Evolutionary conservation across 2,888 invertebrate species (phyloP).

Genomic region (Acheta domesticus): DNA sequence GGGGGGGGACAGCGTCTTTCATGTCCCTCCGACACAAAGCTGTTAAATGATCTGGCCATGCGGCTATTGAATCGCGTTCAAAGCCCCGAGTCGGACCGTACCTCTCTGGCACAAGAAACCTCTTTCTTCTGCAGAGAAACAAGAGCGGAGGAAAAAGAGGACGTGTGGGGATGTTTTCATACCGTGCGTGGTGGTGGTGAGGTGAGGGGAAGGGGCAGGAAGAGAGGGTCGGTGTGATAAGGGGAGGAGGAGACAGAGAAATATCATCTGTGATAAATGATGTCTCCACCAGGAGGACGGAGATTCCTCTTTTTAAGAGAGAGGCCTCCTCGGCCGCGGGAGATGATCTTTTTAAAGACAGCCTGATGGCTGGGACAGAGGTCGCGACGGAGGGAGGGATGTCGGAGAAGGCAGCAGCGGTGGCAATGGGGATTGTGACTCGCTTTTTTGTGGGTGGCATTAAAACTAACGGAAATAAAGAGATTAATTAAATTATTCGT

Average conservation of each 20-base stretch:
- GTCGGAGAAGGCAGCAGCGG: no score
- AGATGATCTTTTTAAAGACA: neutral
- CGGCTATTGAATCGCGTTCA: constrained; percentile 25
- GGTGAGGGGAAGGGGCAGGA: neutral
- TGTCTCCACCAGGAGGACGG: neutral
- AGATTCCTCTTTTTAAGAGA: neutral
- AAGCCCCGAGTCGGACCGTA: neutral
- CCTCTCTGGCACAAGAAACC: constrained; percentile 5
- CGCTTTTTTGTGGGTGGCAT: no score
- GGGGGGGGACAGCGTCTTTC: neutral
- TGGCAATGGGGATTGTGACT: no score
- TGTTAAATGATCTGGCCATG: constrained; percentile 35
- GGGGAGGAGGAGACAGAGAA: constrained; percentile 2
- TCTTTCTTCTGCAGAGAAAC: constrained; percentile 6
- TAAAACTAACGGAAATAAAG: no score
- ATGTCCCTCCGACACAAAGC: constrained; percentile 30
- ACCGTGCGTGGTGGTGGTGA: neutral
- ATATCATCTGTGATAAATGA: constrained; percentile 9
- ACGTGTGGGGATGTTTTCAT: constrained; percentile 18
- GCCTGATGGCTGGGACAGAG: neutral
- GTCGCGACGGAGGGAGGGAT: no score
- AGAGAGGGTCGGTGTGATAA: neutral
- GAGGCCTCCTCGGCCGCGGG: neutral
- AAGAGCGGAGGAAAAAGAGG: neutral
- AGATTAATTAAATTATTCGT: no score